phyloP scores from a whole-genome alignment of 2,888 invertebrate species.

The Cantharis rustica region DNA sequence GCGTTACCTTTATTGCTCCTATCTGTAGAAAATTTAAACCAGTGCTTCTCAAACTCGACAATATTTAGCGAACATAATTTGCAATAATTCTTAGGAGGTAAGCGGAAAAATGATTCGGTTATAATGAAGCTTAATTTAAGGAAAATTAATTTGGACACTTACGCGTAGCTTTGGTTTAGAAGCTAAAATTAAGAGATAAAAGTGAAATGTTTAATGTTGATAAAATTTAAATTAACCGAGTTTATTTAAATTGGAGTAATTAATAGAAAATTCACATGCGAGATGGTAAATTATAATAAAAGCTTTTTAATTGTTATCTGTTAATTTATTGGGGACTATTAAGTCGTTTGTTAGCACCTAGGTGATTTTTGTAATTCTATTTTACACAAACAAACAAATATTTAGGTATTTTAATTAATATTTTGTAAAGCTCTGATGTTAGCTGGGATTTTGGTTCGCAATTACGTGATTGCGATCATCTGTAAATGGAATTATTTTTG shows the following conservation, averaged over 20 bases:
- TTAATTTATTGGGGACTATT: neutral
- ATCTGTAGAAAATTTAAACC: neutral
- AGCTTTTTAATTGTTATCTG: neutral
- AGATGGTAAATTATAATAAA: neutral
- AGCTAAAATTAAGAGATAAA: neutral
- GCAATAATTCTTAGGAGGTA: neutral
- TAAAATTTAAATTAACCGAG: neutral
- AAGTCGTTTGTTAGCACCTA: neutral
- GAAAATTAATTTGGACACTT: neutral
- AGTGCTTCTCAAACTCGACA: neutral
- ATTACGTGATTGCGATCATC: neutral
- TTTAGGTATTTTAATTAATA: neutral
- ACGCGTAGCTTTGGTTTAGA: neutral
- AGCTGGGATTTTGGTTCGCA: neutral
- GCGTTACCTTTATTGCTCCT: neutral
- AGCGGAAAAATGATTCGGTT: neutral
- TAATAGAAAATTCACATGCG: neutral
- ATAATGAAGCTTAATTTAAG: neutral
- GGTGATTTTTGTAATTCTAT: neutral
- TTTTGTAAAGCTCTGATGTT: neutral
- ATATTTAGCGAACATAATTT: neutral
- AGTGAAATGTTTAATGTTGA: neutral
- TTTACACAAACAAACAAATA: neutral
- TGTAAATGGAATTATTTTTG: conserved; percentile 1
- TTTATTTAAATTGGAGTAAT: neutral